Percentiles rank a stretch among this genome's conserved stretches.
These are phyloP conservation scores for Pangasius macronema DNA, from an alignment of 2,797 vertebrate species.

Conservation along the genomic window DNA sequence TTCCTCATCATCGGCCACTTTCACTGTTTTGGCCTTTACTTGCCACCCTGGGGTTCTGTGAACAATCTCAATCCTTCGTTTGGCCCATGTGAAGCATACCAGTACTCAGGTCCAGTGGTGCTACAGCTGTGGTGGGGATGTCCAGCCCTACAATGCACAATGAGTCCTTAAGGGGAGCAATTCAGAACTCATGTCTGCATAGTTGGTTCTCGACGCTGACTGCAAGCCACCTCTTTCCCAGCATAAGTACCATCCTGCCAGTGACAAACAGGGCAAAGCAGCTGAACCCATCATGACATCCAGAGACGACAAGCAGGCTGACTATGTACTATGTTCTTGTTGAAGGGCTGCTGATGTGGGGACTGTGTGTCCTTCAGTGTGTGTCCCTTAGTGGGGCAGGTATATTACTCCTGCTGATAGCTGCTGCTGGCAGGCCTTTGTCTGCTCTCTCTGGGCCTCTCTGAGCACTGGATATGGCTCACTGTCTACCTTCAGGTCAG, in stretches of 20 bases:
- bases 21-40: background rate
- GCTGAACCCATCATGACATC: background rate
- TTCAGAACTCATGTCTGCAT: background rate
- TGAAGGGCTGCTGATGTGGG: background rate
- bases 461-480: background rate
- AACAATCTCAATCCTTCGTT: background rate
- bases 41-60: background rate
- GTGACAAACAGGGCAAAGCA: background rate
- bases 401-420: background rate
- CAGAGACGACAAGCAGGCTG: background rate
- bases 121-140: background rate
- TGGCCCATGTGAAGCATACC: too few relatives aligned
- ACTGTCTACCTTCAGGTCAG: background rate
- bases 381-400: background rate
- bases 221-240: background rate
- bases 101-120: background rate
- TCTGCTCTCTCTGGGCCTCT: background rate
- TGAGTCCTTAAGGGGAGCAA: background rate
- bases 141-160: background rate
- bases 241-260: background rate
- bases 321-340: background rate
- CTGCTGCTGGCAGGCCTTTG: background rate
- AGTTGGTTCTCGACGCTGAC: background rate
- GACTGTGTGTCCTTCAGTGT: background rate
- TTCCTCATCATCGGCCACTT: background rate